Evolutionary conservation across 2,797 vertebrate genomes (phyloP), one percentile per base, ranked within the genome.

Genomic region (Jordanella pulchra): DNA sequence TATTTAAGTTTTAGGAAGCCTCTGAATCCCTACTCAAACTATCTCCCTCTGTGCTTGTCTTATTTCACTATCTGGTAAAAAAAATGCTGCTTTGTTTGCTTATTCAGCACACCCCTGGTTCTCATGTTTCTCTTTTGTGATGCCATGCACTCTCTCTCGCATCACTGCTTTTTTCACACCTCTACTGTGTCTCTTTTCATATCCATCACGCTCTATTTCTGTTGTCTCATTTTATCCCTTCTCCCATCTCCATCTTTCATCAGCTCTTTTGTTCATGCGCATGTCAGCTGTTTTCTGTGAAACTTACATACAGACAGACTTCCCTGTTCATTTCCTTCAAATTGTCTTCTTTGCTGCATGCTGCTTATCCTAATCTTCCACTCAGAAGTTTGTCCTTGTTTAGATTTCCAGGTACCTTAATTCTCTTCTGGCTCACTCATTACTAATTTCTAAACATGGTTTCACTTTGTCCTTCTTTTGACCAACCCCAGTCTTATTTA

Each of bases 221-320:
- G 50, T 72, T 67, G 47, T 68, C 71, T 81, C 28, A n/a, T 80
- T 79, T 65, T 23, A 72, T 75, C 60, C 60, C 67, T 58, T 39
- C 79, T 54, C 67, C 23, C 4, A 2, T 30, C 32, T 67, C 53
- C 28, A 48, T 64, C 73, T 73, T 53, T 78, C 71, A 42, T 67
- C 39, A 25, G 53, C 71, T 50, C 72, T 67, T 69, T 80, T 48
- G 70, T 79, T 77, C 71, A 70, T 75, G 78, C 75, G 69, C 78
- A 71, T 70, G 86, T 89, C 83, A 86, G 82, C 79, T 82, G 63
- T 80, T 86, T 82, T 75, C 35, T 70, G 35, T 72, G 53, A 70
- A 51, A 63, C 77, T 54, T 35, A 9, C 35, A 27, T 68, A 54
- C 65, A 74, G 76, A 35, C 66, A 85, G 73, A 72, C 69, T 63